Evolutionary conservation across 2,113 vertebrate species (phyloP), one percentile per base, ranked within the genome.

Genomic region (Ophthalmolycus amberensis): DNA sequence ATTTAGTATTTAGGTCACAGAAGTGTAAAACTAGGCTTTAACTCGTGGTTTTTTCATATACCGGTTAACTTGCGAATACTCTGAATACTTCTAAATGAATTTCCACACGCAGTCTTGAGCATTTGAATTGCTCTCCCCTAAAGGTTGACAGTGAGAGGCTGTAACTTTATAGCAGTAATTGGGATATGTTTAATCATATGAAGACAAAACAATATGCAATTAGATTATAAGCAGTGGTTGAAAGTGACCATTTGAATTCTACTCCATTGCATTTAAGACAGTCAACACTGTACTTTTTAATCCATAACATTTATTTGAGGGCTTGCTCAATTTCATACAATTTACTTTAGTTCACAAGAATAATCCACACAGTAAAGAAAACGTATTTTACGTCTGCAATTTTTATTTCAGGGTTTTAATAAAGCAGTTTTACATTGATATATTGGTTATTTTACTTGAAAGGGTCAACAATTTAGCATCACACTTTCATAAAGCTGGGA

Each of bases 81-180:
- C 48, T 66, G 29, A 62, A 29, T 29, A 29, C 7, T 63, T 50
- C 56, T 52, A 60, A 75, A 77, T 46, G 3, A 37, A 76, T 80
- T 77, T 71, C n/a, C 38, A 1, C 0, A 3, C 6, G 34, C 78
- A 4, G 48, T 46, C 50, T 12, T 48, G 37, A 68, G 64, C 5
- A 14, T 72, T 80, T 65, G 69, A 72, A 83, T 72, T 62, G 62
- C 11, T 34, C 0, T 58, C 25, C 40, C 2, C 34, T 56, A 62
- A 73, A 79, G 9, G 70, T 79, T 37, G 50, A 63, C 52, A 71
- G 37, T 66, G 12, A 66, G n/a, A 60, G 16, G 5, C 3, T 58
- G 16, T 46, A 11, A 54, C 12, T 29, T 64, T 38, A 40, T 4
- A 50, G 0, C 25, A 64, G 48, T 34, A 52, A n/a, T 12, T 20